Base-by-base conservation (phyloP, 2,113 vertebrate genomes). In the Larimichthys polyactis region DNA sequence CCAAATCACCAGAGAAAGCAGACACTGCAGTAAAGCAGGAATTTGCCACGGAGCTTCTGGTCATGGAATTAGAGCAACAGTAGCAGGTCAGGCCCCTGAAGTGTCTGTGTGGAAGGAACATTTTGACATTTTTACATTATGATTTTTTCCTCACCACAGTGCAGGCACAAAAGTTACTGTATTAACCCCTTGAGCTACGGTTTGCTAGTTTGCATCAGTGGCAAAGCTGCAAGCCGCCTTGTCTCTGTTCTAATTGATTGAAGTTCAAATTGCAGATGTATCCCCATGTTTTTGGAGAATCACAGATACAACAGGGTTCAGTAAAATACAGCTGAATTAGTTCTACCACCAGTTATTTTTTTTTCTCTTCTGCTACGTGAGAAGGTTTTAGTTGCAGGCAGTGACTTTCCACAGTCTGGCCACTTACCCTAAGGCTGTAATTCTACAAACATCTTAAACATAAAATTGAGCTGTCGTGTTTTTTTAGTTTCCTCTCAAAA, bases 1-100 rank as follows among this genome's bases (percentile, higher is more conserved):
- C 70, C 40, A 71, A 87, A 85, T 80, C 68, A 48, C 29, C 69
- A 54, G n/a, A 71, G 70, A 76, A 65, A 58, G 46, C 81, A 9
- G 57, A 43, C 22, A 2, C 54, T 17, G 69, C 29, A 48, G 40
- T 24, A 5, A 51, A 80, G 52, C 27, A 57, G 27, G 32, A 10
- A 27, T 79, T 77, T 19, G 22, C 43, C 52, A 44, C 8, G 29
- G 70, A 84, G 70, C 65, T 75, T 51, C 11, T 52, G 60, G 59
- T 71, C 55, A 14, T 49, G 79, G 71, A 73, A 20, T 64, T 22
- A 71, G 67, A 85, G 71, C 75, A 15, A 52, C 55, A 75, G 71
- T 15, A 57, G 70, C 54, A 63, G 74, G 82, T 75, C 65, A 57
- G 59, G 16, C 20, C 72, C 63, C 74, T 14, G 65, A 75, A 44